phyloP scores from a whole-genome alignment of 1,140 invertebrate species.

The Drosophila ambigua region DNA sequence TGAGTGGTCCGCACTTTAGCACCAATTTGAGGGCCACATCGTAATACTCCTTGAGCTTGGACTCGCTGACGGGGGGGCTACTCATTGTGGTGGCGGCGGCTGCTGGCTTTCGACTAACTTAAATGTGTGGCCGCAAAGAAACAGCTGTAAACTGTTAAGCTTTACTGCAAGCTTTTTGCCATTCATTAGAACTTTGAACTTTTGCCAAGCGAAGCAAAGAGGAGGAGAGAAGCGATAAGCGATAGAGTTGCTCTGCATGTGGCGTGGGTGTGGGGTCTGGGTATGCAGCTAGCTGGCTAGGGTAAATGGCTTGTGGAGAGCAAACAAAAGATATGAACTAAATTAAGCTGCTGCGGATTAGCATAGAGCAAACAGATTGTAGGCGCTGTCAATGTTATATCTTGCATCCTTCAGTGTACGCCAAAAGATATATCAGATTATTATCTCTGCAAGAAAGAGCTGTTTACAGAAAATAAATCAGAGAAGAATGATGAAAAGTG shows the following conservation, averaged over 20 bases:
- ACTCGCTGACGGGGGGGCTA: constrained; percentile 45
- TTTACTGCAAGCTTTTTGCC: constrained; percentile 40
- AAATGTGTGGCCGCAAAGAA: constrained; percentile 10
- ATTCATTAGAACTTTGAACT: constrained; percentile 40
- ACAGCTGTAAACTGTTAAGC: constrained; percentile 16
- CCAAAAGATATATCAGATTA: too few relatives aligned
- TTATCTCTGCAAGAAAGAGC: too few relatives aligned
- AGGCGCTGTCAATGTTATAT: neutral
- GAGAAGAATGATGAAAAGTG: too few relatives aligned
- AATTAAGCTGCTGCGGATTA: neutral
- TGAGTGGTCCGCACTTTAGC: constrained; percentile 75
- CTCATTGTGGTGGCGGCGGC: constrained; percentile 49
- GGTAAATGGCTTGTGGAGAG: neutral
- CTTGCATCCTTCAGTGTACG: too few relatives aligned
- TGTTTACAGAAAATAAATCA: too few relatives aligned
- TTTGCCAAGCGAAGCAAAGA: neutral
- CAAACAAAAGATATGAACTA: neutral
- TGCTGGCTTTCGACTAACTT: constrained; percentile 29
- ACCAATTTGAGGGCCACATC: constrained; percentile 73
- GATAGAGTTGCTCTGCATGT: constrained; percentile 17
- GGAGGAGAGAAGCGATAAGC: constrained; percentile 9
- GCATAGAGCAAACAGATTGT: neutral
- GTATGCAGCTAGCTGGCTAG: neutral
- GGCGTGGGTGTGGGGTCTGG: neutral
- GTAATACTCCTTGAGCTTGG: constrained; percentile 71